These are phyloP conservation scores for Sminthurides bifidus DNA, from an alignment of 1,140 invertebrate species.

Conservation along the genomic window DNA sequence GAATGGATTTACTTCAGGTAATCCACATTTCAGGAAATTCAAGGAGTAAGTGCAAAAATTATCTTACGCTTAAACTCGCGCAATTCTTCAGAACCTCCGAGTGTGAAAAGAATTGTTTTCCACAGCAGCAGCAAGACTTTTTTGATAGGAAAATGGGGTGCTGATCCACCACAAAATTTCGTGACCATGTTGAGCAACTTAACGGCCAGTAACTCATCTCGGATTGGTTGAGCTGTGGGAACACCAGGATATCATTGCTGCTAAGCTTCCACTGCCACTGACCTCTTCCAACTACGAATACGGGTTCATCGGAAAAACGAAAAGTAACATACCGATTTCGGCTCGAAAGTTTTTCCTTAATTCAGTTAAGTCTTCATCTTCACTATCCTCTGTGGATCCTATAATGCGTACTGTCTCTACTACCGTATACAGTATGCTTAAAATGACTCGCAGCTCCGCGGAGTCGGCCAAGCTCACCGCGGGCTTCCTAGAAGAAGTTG, in stretches of 20 bases:
- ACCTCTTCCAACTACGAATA: constrained; percentile 1
- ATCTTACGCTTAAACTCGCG: constrained; percentile 53
- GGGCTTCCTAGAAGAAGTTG: constrained; percentile 69
- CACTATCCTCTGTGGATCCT: constrained; percentile 46
- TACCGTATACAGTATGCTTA: constrained; percentile 87
- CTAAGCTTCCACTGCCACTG: background rate
- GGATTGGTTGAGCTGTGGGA: constrained; percentile 37
- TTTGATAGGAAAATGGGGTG: constrained; percentile 94
- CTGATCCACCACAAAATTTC: constrained; percentile 81
- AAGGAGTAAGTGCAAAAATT: too few species aligned
- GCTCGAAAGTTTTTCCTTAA: constrained; percentile 61
- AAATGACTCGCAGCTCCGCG: constrained; percentile 75
- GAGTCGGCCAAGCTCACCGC: constrained; percentile 84
- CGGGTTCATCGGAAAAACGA: background rate
- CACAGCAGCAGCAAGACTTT: constrained; percentile 91
- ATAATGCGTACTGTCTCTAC: constrained; percentile 62
- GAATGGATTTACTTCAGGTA: too few species aligned
- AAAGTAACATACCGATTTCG: constrained; percentile 53
- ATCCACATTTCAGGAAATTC: too few species aligned
- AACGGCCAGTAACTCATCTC: constrained; percentile 73
- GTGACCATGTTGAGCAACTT: constrained; percentile 89
- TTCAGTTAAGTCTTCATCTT: constrained; percentile 53
- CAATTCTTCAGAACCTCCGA: constrained; percentile 76
- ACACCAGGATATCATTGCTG: background rate
- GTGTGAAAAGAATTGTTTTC: constrained; percentile 81